These are phyloP conservation scores for Gerris lacustris DNA, from an alignment of 2,888 invertebrate species.

Conservation along the genomic window DNA sequence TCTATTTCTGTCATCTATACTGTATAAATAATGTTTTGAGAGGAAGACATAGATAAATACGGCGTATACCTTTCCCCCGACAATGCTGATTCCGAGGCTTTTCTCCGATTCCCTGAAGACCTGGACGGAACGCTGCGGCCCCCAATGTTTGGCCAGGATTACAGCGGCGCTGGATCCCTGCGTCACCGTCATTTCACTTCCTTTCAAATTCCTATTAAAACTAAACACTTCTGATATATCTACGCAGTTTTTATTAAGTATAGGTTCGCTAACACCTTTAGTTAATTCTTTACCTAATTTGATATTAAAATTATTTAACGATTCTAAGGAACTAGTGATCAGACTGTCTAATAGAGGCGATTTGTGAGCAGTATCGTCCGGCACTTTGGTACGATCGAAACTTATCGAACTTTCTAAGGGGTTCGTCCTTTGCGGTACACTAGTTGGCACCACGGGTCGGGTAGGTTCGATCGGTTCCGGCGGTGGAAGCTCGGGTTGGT, in stretches of 20 bases:
- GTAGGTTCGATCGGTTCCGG: constrained; percentile 10
- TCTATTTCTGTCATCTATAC: no score
- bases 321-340: constrained; percentile 25
- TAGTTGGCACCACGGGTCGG: constrained; percentile 11
- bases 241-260: constrained; percentile 19
- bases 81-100: constrained; percentile 91
- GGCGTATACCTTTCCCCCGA: constrained; percentile 70
- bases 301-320: constrained; percentile 23
- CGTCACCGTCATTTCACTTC: constrained; percentile 42
- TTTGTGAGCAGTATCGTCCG: constrained; percentile 5
- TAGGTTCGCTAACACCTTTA: constrained; percentile 27
- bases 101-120: constrained; percentile 59
- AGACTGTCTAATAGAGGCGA: constrained; percentile 6
- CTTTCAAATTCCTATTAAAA: constrained; percentile 20
- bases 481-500: constrained; percentile 16
- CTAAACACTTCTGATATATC: constrained; percentile 17
- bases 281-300: constrained; percentile 18
- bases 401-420: constrained; percentile 12
- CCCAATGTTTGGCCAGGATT: constrained; percentile 64
- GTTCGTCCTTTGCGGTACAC: constrained; percentile 8
- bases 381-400: constrained; percentile 25
- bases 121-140: constrained; percentile 61
- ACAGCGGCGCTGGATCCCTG: constrained; percentile 35
- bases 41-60: neutral
- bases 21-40: no score